Conservation (phyloP, 2,113 vertebrate species). For the Equus przewalskii region DNA sequence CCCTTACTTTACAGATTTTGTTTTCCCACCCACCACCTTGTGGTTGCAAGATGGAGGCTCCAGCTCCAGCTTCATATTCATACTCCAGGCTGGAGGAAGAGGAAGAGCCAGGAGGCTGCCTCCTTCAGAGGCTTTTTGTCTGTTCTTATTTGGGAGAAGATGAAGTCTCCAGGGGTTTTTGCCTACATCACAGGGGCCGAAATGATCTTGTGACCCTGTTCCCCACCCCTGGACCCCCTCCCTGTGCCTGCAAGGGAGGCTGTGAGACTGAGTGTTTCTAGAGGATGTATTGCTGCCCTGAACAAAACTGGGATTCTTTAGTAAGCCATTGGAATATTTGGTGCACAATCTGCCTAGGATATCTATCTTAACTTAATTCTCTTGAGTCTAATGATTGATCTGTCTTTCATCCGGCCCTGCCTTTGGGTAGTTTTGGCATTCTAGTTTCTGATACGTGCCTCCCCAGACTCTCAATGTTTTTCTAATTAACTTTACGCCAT, state of each 20-base stretch:
- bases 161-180: not conserved
- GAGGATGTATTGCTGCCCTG: not conserved
- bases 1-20: not conserved
- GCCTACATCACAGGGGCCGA: not conserved
- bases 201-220: not conserved
- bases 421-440: not conserved
- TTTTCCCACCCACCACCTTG: not conserved
- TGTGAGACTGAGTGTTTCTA: not conserved
- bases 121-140: not conserved
- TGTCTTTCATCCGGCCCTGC: not conserved
- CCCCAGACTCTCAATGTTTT: not conserved
- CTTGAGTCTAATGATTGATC: not conserved
- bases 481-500: not conserved
- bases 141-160: not conserved
- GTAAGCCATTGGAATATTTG: not conserved
- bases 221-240: fast-evolving
- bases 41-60: not conserved
- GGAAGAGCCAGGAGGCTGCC: not conserved
- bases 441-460: not conserved
- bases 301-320: not conserved
- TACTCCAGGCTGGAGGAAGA: not conserved
- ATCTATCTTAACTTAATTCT: not conserved
- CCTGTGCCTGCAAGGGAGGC: not conserved
- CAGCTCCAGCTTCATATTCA: fast-evolving
- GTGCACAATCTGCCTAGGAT: not conserved